Conservation (phyloP, 2,888 invertebrate genomes). For the Coelopa pilipes region DNA sequence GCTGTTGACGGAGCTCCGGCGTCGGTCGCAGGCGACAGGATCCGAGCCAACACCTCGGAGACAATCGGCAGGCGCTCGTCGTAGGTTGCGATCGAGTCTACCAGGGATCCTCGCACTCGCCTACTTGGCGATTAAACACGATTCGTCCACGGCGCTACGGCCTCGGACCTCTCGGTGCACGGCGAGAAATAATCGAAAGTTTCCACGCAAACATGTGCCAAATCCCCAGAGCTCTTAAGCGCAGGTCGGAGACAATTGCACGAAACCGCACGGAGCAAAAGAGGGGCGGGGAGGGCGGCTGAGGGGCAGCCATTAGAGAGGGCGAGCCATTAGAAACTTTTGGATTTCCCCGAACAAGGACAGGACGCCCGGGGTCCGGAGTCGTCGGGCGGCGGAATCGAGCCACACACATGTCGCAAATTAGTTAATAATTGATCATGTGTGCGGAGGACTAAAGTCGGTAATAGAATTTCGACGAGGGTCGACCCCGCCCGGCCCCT, state of each 20-base stretch:
- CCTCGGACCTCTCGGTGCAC: too few relatives aligned
- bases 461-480: slow-evolving; percentile 51
- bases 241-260: slow-evolving; percentile 20
- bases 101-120: neutral
- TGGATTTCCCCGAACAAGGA: slow-evolving; percentile 7
- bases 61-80: neutral
- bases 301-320: neutral
- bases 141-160: too few relatives aligned
- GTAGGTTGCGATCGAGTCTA: neutral
- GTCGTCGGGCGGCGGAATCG: neutral
- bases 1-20: neutral
- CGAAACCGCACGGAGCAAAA: neutral
- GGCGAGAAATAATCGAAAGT: slow-evolving; percentile 54
- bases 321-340: slow-evolving; percentile 9
- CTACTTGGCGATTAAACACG: too few relatives aligned
- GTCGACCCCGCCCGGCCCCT: too few relatives aligned
- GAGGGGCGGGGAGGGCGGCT: neutral
- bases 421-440: slow-evolving; percentile 65
- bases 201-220: slow-evolving; percentile 55
- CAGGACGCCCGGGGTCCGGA: neutral
- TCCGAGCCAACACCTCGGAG: neutral
- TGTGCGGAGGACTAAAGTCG: slow-evolving; percentile 55
- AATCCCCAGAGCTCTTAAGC: slow-evolving; percentile 37
- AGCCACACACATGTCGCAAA: slow-evolving; percentile 49
- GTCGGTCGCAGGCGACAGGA: too few relatives aligned